Evolutionary conservation across 2,888 invertebrate genomes (phyloP), one percentile per base, ranked within the genome.

Genomic region (Pheosia gnoma): DNA sequence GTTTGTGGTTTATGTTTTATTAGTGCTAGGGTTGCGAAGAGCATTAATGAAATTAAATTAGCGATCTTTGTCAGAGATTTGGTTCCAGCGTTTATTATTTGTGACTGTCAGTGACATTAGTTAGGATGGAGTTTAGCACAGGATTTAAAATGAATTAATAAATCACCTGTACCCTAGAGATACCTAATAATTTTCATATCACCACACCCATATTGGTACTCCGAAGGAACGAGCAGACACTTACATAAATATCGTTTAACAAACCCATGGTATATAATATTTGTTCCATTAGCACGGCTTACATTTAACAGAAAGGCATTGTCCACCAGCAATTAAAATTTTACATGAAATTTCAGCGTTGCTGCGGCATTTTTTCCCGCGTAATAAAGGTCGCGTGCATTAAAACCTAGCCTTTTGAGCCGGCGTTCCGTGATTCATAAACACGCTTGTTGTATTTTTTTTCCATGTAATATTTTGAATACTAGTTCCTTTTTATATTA

Each of bases 301-400:
- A 25, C 41, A 41, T 47, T 47, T n/a, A 47, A 47, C n/a, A n/a
- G 4, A n/a, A n/a, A 5, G n/a, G n/a, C 4, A 47, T 47, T 47
- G 11, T 47, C 11, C 47, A 47, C 47, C 11, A 1, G 47, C 11
- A 47, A 47, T 47, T 47, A 11, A 7, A 51, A 51, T 25, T 25
- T 25, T 51, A 7, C 11, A 47, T 47, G 1, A 47, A 47, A 47
- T 47, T 10, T 10, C n/a, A 47, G 5, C 47, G 2, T 47, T 47
- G 3, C 9, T n/a, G 47, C 47, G 47, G n/a, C 4, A 47, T 9
- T 47, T 10, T 9, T 47, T 7, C 41, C 8, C 5, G 41, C 43
- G n/a, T 25, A 51, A 25, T 51, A 66, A 66, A 60, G 56, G 37
- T 70, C 57, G 74, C 74, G 61, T 74, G 73, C 58, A 52, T 47